Base-by-base conservation (phyloP, 2,888 invertebrate species). In the Ectemnius cavifrons region DNA sequence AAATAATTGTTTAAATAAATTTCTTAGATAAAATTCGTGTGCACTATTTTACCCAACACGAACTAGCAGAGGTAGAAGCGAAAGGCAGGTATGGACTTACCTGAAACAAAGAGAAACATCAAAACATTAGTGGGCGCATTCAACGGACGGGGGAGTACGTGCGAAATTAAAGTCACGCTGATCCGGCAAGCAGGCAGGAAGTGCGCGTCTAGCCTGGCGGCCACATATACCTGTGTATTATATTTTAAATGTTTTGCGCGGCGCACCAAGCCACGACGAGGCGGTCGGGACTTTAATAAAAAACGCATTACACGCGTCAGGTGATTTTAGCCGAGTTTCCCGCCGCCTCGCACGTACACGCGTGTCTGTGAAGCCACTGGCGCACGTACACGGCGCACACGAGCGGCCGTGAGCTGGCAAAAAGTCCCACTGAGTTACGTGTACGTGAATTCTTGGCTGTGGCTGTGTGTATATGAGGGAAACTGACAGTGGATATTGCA, bases 291-390 rank as follows among this genome's bases (percentile, higher is more conserved):
- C 77, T 88, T 87, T 88, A 87, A 87, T 87, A 87, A 87, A 88
- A 88, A 88, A 84, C 87, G 87, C 87, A 87, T 87, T 87, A 87
- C 86, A 86, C 88, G 87, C 87, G 86, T 87, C 87, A 86, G 81
- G 80, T 88, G 86, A 88, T 86, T 86, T 87, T 87, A 83, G 70
- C 78, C 82, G 79, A 83, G 83, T 80, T 82, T 84, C 82, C 81
- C 85, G 82, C 76, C 76, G 78, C 80, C 75, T 73, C 75, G 67
- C 66, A 75, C 78, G 74, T 78, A 80, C 75, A 81, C 83, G 73
- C 65, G 57, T 69, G 71, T 70, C 75, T 69, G 73, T 73, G 73
- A 71, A 63, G 63, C 71, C 37, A 37, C 8, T 4, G 37, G 37
- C 37, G 37, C 23, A 23, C 23, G 23, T 23, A 23, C 23, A 23